Percentiles rank a stretch among this genome's conserved stretches.
These are phyloP conservation scores for Frieseomelitta varia DNA, from an alignment of 1,140 invertebrate genomes.

Conservation along the genomic window DNA sequence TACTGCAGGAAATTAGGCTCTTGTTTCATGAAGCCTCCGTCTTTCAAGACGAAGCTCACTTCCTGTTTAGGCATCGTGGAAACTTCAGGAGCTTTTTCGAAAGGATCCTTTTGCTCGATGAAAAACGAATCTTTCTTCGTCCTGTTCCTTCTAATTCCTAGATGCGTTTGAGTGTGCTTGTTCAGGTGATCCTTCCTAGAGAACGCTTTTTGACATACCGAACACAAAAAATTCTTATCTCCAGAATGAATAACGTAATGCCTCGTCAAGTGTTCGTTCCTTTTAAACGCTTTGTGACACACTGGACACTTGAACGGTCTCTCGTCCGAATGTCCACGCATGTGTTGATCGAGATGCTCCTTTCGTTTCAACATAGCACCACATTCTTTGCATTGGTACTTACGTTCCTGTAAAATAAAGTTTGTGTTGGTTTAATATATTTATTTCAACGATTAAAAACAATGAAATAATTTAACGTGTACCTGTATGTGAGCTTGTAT, in stretches of 20 bases:
- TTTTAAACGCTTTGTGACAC: slow-evolving; percentile 84
- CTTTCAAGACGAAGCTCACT: slow-evolving; percentile 73
- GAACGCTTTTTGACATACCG: slow-evolving; percentile 89
- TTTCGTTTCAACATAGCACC: slow-evolving; percentile 81
- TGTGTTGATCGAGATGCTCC: slow-evolving; percentile 85
- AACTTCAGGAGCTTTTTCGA: slow-evolving; percentile 67
- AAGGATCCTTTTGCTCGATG: slow-evolving; percentile 65
- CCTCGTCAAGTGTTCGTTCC: slow-evolving; percentile 82
- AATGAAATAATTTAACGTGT: slow-evolving; percentile 2
- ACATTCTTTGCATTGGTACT: slow-evolving; percentile 81
- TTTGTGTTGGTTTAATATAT: background rate
- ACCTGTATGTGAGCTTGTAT: slow-evolving; percentile 80
- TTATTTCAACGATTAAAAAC: background rate
- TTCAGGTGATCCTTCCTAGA: slow-evolving; percentile 89
- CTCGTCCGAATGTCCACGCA: slow-evolving; percentile 88
- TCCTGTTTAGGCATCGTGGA: slow-evolving; percentile 72
- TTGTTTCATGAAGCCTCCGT: slow-evolving; percentile 73
- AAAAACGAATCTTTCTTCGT: slow-evolving; percentile 74
- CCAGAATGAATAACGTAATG: slow-evolving; percentile 83
- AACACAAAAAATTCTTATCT: slow-evolving; percentile 87
- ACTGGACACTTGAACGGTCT: slow-evolving; percentile 84
- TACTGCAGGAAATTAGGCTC: slow-evolving; percentile 76
- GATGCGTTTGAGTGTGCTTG: slow-evolving; percentile 85
- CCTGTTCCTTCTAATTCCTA: slow-evolving; percentile 75
- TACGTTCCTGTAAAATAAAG: slow-evolving; percentile 75